Evolutionary conservation across 2,797 vertebrate genomes (phyloP).

Genomic region (Erithacus rubecula): DNA sequence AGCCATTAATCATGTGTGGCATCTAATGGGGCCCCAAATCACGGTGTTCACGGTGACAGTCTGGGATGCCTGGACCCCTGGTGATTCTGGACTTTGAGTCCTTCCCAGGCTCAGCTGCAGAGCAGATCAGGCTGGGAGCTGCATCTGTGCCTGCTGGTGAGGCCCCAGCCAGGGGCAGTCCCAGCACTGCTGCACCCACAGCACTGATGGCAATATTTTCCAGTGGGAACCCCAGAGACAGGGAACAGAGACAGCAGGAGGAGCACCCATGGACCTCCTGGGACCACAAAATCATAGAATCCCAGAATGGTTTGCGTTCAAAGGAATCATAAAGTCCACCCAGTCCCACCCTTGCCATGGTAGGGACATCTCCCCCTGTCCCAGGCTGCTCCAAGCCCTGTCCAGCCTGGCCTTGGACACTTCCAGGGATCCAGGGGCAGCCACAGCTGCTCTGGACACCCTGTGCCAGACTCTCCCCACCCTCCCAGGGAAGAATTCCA

Average conservation of each 20-base stretch:
- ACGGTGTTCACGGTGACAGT: accelerated
- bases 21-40: background rate
- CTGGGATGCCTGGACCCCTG: background rate
- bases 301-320: background rate
- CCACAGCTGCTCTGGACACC: background rate
- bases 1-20: background rate
- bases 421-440: background rate
- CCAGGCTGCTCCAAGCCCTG: accelerated
- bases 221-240: accelerated
- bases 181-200: background rate
- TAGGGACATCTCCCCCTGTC: background rate
- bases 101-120: background rate
- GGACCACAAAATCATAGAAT: background rate
- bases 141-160: background rate
- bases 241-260: background rate
- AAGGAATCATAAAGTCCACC: background rate
- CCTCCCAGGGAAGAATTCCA: background rate
- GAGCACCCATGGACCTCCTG: background rate
- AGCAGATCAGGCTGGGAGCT: background rate
- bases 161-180: background rate
- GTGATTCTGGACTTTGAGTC: background rate
- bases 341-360: background rate
- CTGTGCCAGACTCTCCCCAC: background rate
- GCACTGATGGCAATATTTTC: accelerated
- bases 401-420: background rate